A percentile compares a stretch with the other conserved stretches of the same genome.
Conservation (phyloP, 2,113 vertebrate genomes). For the Brachyhypopomus gauderio region DNA sequence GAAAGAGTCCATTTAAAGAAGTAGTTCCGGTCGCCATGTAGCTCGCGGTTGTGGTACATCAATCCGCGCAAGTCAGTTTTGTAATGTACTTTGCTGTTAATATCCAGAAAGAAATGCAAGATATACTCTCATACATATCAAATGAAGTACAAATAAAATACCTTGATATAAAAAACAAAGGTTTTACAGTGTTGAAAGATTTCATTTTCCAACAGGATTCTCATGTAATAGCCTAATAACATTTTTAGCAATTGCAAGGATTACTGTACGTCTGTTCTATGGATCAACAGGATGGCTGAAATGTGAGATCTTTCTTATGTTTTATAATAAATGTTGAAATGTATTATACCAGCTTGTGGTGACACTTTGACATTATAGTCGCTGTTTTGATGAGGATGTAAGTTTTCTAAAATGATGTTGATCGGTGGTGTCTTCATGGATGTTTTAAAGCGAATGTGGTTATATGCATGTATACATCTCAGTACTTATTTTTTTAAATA, state of each 20-base stretch:
- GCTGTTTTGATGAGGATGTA: background rate
- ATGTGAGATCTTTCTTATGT: too few species aligned
- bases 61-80: conserved; percentile 59
- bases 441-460: background rate
- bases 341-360: too few species aligned
- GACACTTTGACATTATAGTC: background rate
- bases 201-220: background rate
- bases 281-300: too few species aligned
- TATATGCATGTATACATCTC: background rate
- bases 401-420: background rate
- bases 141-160: background rate
- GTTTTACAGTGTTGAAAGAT: background rate
- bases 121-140: background rate
- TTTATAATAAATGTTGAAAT: too few species aligned
- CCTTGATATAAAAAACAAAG: background rate
- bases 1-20: conserved; percentile 82
- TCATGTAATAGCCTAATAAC: background rate
- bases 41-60: conserved; percentile 59
- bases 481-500: background rate
- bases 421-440: background rate
- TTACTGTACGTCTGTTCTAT: background rate
- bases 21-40: conserved; percentile 68
- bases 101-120: background rate
- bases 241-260: background rate
- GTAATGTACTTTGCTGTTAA: background rate